These are phyloP conservation scores for Theristicus caerulescens DNA, from an alignment of 2,113 vertebrate genomes.

Conservation along the genomic window DNA sequence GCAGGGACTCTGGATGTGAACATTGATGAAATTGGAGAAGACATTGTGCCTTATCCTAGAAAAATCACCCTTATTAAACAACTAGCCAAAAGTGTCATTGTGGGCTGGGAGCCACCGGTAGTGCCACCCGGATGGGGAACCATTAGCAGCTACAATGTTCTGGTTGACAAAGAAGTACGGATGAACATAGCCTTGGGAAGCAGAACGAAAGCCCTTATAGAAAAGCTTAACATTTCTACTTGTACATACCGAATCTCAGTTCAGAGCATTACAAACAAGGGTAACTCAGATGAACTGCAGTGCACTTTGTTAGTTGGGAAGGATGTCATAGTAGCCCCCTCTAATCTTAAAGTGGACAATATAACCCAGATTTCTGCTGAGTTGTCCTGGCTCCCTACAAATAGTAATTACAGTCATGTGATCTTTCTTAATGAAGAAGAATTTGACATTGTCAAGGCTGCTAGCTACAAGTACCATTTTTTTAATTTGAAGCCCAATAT, in stretches of 20 bases:
- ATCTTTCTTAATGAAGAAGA: constrained; percentile 95
- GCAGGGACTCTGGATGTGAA: constrained; percentile 85
- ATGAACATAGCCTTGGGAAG: constrained; percentile 86
- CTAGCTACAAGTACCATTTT: constrained; percentile 91
- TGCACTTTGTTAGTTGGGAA: constrained; percentile 94
- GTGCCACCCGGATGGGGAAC: constrained; percentile 90
- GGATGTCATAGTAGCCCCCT: constrained; percentile 92
- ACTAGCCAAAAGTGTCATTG: constrained; percentile 96
- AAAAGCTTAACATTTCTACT: constrained; percentile 89
- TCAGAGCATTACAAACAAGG: constrained; percentile 88
- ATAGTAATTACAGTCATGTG: constrained; percentile 96
- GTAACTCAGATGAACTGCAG: constrained; percentile 88
- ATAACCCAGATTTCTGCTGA: constrained; percentile 89
- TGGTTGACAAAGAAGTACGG: constrained; percentile 91
- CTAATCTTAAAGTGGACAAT: constrained; percentile 87
- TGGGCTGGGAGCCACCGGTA: constrained; percentile 94
- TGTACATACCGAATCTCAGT: constrained; percentile 90
- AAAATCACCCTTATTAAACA: constrained; percentile 98
- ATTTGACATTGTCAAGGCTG: constrained; percentile 88
- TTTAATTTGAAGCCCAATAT: constrained; percentile 90
- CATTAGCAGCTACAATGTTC: constrained; percentile 90
- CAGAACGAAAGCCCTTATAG: constrained; percentile 92
- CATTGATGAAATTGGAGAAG: constrained; percentile 93
- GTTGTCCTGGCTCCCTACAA: constrained; percentile 94
- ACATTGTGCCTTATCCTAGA: constrained; percentile 97